Evolutionary conservation across 1,140 invertebrate genomes (phyloP).

Genomic region (Eriosoma lanigerum): DNA sequence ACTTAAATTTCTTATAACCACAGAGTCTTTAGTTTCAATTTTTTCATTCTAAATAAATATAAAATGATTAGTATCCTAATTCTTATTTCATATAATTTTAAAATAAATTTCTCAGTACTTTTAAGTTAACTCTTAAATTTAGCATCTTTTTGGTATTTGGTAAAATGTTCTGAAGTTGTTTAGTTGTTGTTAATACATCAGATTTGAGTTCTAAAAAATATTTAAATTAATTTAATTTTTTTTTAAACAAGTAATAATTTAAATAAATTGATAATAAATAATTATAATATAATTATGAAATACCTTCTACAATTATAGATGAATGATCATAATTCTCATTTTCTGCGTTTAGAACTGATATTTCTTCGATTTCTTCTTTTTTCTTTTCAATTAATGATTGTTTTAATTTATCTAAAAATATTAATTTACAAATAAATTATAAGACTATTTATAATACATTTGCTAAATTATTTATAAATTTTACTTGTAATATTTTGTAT

Average conservation of each 20-base stretch:
- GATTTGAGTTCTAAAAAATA: slow-evolving; percentile 1
- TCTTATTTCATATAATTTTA: neutral
- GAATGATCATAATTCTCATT: neutral
- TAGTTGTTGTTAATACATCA: neutral
- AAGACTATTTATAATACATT: neutral
- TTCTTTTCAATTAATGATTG: slow-evolving; percentile 6
- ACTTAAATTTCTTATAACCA: neutral
- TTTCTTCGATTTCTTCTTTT: slow-evolving; percentile 33
- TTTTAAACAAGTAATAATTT: neutral
- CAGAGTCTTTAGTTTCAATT: neutral
- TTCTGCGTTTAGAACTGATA: neutral
- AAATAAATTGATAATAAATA: no score
- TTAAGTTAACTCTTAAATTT: neutral
- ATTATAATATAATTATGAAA: neutral
- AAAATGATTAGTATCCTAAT: neutral
- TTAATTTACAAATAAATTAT: neutral
- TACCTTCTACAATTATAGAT: neutral
- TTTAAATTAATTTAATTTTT: neutral
- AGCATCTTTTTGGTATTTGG: neutral
- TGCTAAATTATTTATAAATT: neutral
- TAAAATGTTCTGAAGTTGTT: neutral
- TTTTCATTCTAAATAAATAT: slow-evolving; percentile 31
- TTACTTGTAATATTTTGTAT: slow-evolving; percentile 33
- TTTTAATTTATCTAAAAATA: slow-evolving; percentile 1
- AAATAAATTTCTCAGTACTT: slow-evolving; percentile 11